Evolutionary conservation across 2,888 invertebrate genomes (phyloP).

Genomic region (Caenorhabditis imperialis): DNA sequence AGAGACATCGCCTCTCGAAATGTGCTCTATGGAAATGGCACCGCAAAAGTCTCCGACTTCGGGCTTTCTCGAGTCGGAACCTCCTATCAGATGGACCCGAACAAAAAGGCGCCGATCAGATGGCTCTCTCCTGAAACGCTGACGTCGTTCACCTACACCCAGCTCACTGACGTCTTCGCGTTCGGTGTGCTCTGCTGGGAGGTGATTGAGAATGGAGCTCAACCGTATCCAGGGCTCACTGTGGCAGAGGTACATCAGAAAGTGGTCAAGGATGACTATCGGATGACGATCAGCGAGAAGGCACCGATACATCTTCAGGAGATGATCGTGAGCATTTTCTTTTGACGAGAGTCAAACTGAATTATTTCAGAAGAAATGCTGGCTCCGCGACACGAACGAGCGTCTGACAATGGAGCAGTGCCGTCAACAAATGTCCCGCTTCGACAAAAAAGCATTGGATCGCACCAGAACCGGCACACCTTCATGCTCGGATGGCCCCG

Average conservation of each 20-base stretch:
- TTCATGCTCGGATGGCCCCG: no score
- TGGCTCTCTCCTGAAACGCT: slow-evolving; percentile 72
- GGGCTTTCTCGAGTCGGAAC: slow-evolving; percentile 61
- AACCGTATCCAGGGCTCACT: slow-evolving; percentile 66
- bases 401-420: no score
- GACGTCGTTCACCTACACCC: slow-evolving; percentile 49
- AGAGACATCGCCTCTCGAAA: slow-evolving; percentile 66
- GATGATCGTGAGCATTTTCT: background rate
- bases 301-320: background rate
- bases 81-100: slow-evolving; percentile 58
- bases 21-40: slow-evolving; percentile 55
- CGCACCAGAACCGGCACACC: no score
- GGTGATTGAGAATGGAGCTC: slow-evolving; percentile 54
- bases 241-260: slow-evolving; percentile 64
- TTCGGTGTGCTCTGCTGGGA: slow-evolving; percentile 63
- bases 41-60: slow-evolving; percentile 62
- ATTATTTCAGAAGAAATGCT: no score
- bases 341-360: no score
- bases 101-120: slow-evolving; percentile 63
- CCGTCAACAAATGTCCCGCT: no score
- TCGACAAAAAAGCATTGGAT: no score
- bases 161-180: slow-evolving; percentile 63
- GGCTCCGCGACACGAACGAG: no score
- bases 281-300: slow-evolving; percentile 7
- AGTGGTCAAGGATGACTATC: slow-evolving; percentile 18